Evolutionary conservation across 2,797 vertebrate genomes (phyloP).

Genomic region (Manis pentadactyla): DNA sequence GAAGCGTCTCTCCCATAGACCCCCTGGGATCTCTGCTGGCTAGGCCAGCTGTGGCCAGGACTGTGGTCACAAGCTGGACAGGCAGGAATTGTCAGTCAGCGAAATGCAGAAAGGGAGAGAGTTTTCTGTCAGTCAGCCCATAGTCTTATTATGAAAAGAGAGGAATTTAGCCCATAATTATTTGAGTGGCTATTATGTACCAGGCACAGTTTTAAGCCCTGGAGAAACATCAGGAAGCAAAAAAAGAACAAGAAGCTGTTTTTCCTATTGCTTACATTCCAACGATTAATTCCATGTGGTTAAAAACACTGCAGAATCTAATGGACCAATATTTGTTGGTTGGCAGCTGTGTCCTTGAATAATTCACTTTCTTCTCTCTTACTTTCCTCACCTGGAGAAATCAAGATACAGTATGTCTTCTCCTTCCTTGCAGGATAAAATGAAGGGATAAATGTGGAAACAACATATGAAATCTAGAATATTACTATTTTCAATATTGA

Average conservation of each 20-base stretch:
- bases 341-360: background rate
- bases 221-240: too few species aligned
- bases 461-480: background rate
- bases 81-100: background rate
- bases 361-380: background rate
- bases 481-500: background rate
- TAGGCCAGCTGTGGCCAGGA: background rate
- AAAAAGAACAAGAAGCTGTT: background rate
- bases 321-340: background rate
- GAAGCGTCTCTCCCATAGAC: too few species aligned
- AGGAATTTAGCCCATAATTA: background rate
- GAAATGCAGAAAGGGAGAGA: accelerated
- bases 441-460: background rate
- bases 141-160: background rate
- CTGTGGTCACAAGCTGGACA: background rate
- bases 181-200: accelerated
- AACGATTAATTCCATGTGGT: background rate
- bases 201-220: background rate
- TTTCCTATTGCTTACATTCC: background rate
- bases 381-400: background rate
- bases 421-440: background rate
- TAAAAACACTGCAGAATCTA: background rate
- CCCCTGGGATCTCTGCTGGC: too few species aligned
- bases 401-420: background rate
- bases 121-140: accelerated